Base-by-base conservation (phyloP, 2,113 vertebrate genomes). In the Willisornis vidua region DNA sequence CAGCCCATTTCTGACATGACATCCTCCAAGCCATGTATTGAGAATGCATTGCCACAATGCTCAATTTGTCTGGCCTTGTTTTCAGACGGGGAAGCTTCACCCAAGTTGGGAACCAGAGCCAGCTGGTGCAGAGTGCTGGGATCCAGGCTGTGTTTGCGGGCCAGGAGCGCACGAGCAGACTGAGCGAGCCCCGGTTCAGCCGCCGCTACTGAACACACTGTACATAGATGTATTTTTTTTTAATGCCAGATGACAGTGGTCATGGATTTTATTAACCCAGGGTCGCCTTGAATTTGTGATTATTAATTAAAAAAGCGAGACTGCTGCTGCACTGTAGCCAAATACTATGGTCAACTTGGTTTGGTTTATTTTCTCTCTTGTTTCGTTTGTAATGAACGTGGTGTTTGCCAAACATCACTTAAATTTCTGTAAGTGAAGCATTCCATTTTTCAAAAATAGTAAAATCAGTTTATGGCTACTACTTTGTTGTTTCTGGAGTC, bases 21-120 rank as follows among this genome's bases (percentile, higher is more conserved):
- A 37, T 37, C 9, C 37, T 37, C 37, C 37, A 37, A 37, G 37
- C 37, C 37, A 37, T 37, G 37, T 37, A 37, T 37, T 37, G 37
- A 37, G 37, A 37, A 37, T 37, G 37, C 37, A 37, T 37, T 37
- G 37, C 37, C 9, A 37, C 37, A 25, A 1, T 12, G 29, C 55
- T 72, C 22, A 28, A 6, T 23, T 13, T 74, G 6, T 86, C 31
- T 96, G 74, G 26, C 84, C 72, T 85, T 92, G 88, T 65, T 96
- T 78, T 25, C 29, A 98, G 98, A 81, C 98, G 98, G 4, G 98
- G 99, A 48, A 96, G 98, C 91, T 99, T 99, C 96, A 95, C 98
- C 20, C 98, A 98, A 70, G 96, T 97, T 2, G 98, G 98, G 76
- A 97, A 98, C 62, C 98, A 98, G 97, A 97, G 98, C 57, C 98